Percentiles rank a stretch among this genome's conserved stretches.
Conservation (phyloP, 1,140 invertebrate genomes). For the Drosophila sucinea region DNA sequence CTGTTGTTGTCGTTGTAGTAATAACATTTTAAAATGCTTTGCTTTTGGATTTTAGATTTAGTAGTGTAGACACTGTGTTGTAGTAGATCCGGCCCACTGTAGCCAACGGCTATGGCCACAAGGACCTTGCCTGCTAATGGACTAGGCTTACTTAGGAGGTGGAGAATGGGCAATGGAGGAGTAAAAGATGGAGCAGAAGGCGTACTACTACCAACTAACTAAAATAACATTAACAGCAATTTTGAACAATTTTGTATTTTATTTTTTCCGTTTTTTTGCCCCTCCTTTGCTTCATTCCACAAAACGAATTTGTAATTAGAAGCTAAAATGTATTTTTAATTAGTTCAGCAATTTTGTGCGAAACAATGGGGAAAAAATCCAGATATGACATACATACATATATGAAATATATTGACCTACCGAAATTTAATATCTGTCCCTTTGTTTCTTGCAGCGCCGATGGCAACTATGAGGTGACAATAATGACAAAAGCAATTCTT, state of each 20-base stretch:
- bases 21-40: constrained; percentile 80
- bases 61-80: constrained; percentile 23
- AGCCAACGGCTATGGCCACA: constrained; percentile 38
- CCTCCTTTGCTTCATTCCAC: neutral
- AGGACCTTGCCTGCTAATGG: constrained; percentile 67
- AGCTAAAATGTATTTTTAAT: constrained; percentile 67
- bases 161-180: neutral
- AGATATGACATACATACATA: neutral
- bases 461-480: constrained; percentile 98
- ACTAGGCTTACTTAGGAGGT: constrained; percentile 22
- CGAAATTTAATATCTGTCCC: neutral
- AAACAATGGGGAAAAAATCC: neutral
- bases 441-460: constrained; percentile 89
- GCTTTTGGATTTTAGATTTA: constrained; percentile 69
- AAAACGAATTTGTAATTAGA: constrained; percentile 77
- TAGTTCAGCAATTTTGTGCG: constrained; percentile 62
- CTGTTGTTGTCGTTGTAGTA: constrained; percentile 60
- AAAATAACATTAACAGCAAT: constrained; percentile 60
- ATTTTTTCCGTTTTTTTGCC: constrained; percentile 3
- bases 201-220: constrained; percentile 21
- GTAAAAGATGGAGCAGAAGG: constrained; percentile 16
- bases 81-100: constrained; percentile 38
- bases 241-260: constrained; percentile 41
- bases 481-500: constrained; percentile 97
- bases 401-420: neutral